Base-by-base conservation (phyloP, 2,113 vertebrate genomes). In the Danionella cerebrum region DNA sequence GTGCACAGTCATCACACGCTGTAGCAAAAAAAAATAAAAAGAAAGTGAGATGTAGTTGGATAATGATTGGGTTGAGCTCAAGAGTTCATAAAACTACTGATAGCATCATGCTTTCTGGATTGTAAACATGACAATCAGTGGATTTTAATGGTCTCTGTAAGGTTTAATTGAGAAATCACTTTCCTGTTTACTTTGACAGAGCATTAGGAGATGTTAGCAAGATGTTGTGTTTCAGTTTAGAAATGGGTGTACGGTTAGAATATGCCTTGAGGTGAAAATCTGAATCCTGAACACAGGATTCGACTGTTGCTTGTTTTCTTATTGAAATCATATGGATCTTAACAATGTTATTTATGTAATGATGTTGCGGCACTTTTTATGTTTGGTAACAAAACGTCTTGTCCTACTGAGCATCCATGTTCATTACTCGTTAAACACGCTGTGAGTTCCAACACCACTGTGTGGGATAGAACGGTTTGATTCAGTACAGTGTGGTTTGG, bases 61-160 rank as follows among this genome's bases (percentile, higher is more conserved):
- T 14, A 29, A n/a, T 59, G 38, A 29, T 41, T 59, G 22, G 22
- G 9, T 41, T 21, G 55, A 59, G 22, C 57, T 29, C 18, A 6
- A 60, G 24, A 19, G 39, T 45, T 45, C 16, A 11, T 45, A 45
- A 27, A 45, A 21, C 3, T 19, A 16, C 58, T 33, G 58, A 60
- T 60, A 31, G 25, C 39, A 60, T 60, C 58, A 21, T 44, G 39
- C 13, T 31, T n/a, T 44, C 45, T 60, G 58, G 58, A 45, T 60
- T 60, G 58, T 60, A 60, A 45, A 60, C 58, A 45, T 44, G 39
- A 4, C 39, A 13, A 45, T 60, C 58, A 60, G 25, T 45, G 45
- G 45, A 60, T 60, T 38, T 44, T 45, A 60, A 60, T 45, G 39
- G 14, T 19, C 14, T 14, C 39, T 60, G 29, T 9, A 44, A 31